phyloP scores from a whole-genome alignment of 2,797 vertebrate genomes.

The Apogon hyalosoma region DNA sequence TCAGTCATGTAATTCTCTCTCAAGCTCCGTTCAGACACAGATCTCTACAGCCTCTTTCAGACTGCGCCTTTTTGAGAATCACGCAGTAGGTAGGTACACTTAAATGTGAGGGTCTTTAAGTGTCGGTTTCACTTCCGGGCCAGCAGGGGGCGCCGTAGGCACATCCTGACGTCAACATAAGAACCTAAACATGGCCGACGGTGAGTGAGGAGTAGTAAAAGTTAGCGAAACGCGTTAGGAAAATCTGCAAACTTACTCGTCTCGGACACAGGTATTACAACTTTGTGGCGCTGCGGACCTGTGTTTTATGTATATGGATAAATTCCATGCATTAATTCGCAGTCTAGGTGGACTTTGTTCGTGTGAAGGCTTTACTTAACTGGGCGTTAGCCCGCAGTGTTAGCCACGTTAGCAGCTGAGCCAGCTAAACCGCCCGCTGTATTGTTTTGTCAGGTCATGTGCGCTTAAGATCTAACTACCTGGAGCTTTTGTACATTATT shows the following conservation, averaged over 20 bases:
- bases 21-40: too few species aligned
- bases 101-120: too few species aligned
- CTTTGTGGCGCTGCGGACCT: rapidly evolving
- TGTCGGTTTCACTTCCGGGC: slow-evolving; percentile 20
- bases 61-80: too few species aligned
- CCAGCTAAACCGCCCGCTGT: slow-evolving; percentile 37
- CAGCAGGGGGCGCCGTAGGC: slow-evolving; percentile 47
- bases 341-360: neutral
- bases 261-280: neutral
- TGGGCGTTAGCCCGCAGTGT: slow-evolving; percentile 40
- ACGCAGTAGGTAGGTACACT: too few species aligned
- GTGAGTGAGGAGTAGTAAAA: slow-evolving; percentile 46
- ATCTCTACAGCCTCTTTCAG: too few species aligned
- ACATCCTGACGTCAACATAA: slow-evolving; percentile 20
- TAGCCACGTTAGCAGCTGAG: slow-evolving; percentile 64
- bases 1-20: too few species aligned
- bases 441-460: slow-evolving; percentile 44
- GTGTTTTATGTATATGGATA: rapidly evolving
- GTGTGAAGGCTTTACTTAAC: slow-evolving; percentile 6
- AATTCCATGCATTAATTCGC: neutral
- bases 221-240: slow-evolving; percentile 35
- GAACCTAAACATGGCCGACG: slow-evolving; percentile 77
- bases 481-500: neutral
- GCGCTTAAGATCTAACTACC: neutral
- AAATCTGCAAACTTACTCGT: neutral